Conservation (phyloP, 2,797 vertebrate species). For the Iguana delicatissima region DNA sequence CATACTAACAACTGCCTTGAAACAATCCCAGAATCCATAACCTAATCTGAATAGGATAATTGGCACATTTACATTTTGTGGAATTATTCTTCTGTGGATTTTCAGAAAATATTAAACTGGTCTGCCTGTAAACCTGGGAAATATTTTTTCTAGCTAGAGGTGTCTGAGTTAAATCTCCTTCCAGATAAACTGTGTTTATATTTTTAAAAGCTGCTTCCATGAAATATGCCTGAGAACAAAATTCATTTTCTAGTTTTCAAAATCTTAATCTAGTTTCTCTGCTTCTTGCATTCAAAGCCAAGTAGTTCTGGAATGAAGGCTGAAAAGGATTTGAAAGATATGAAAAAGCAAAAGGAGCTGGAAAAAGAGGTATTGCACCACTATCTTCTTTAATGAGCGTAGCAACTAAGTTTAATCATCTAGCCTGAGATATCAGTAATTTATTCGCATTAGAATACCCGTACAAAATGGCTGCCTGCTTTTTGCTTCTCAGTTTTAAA, state of each 20-base stretch:
- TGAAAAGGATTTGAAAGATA: slow-evolving; percentile 82
- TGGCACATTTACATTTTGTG: neutral
- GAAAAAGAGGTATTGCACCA: slow-evolving; percentile 89
- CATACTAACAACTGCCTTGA: too few relatives aligned
- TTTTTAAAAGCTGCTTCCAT: neutral
- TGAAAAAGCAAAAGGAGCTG: slow-evolving; percentile 86
- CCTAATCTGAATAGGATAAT: neutral
- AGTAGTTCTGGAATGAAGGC: slow-evolving; percentile 71
- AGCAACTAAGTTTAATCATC: neutral
- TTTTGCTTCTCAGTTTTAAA: neutral
- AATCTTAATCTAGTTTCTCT: slow-evolving; percentile 33
- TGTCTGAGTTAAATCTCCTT: neutral
- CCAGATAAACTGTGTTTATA: neutral
- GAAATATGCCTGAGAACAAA: neutral
- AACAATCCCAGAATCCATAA: neutral
- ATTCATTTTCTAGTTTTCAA: neutral
- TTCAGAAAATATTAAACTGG: neutral
- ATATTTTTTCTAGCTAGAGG: neutral
- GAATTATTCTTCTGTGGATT: neutral
- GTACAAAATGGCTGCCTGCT: neutral
- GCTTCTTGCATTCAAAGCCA: slow-evolving; percentile 51
- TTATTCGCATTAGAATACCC: neutral
- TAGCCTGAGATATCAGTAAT: neutral
- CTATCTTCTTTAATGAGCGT: neutral
- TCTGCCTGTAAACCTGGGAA: neutral